Conservation (phyloP, 1,140 invertebrate species). For the Amphibalanus amphitrite region DNA sequence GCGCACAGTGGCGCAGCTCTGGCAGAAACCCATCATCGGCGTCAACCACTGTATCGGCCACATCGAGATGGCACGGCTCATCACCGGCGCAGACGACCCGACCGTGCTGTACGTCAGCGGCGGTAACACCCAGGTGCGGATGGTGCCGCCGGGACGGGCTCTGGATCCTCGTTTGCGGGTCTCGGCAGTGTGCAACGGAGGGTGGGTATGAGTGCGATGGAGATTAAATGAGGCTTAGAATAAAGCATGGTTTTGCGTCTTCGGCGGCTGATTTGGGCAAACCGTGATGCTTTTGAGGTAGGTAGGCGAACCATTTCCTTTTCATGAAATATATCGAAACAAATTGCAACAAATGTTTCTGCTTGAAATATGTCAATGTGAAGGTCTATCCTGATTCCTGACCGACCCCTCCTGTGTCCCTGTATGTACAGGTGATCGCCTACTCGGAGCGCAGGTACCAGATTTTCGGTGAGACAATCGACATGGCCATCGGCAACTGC, state of each 20-base stretch:
- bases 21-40: conserved; percentile 89
- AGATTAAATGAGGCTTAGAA: too few relatives aligned
- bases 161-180: neutral
- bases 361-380: too few relatives aligned
- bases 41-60: conserved; percentile 98
- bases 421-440: conserved; percentile 71
- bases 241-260: too few relatives aligned
- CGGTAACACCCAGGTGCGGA: conserved; percentile 84
- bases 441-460: conserved; percentile 79
- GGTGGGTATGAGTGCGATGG: too few relatives aligned
- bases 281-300: too few relatives aligned
- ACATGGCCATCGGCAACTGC: conserved; percentile 98
- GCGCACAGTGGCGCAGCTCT: conserved; percentile 78
- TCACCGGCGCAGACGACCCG: conserved; percentile 88
- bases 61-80: conserved; percentile 96
- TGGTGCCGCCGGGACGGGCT: too few relatives aligned
- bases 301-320: too few relatives aligned
- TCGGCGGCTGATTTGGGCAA: too few relatives aligned
- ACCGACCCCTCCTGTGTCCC: too few relatives aligned
- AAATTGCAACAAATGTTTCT: too few relatives aligned
- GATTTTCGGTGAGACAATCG: conserved; percentile 99
- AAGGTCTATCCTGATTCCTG: too few relatives aligned
- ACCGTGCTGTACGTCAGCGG: conserved; percentile 97
- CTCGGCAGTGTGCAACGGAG: neutral
- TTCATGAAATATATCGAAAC: too few relatives aligned